Evolutionary conservation across 2,888 invertebrate genomes (phyloP), one percentile per base, ranked within the genome.

Genomic region (Perithous albicinctus): DNA sequence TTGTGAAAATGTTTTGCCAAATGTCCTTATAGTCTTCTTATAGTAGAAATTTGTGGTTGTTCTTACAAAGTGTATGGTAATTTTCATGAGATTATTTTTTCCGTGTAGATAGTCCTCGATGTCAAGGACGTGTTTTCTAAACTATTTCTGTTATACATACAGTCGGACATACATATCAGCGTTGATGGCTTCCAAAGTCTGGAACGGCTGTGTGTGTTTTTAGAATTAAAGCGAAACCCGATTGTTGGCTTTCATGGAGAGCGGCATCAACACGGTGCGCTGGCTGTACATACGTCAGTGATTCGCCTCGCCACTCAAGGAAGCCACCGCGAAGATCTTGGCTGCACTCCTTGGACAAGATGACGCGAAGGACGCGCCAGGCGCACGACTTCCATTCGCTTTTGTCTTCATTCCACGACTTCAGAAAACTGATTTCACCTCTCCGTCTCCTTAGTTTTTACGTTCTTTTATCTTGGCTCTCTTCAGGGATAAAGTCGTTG

Each of bases 271-370:
- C 46, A 29, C 46, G 12, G 32, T 5, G 29, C 66, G n/a, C 43
- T 12, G 61, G 12, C 18, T 51, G 32, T 66, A 69, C 81, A 83
- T 86, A 69, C 82, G 84, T 85, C 87, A 82, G 81, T 85, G 80
- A 89, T 89, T 87, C 78, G 88, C 76, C 78, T 83, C 85, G 86
- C 86, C 84, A 86, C 85, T 88, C 86, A 84, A 82, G 78, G 41
- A 69, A 69, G 70, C 51, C 63, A 64, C 63, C 72, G 72, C 66
- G 75, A 74, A 67, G 69, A 20, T 54, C 43, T 38, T 59, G 64
- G 79, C 26, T 41, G 61, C 5, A 70, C 74, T 46, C 61, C 63
- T 69, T 69, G 69, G 54, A 38, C 78, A 82, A 81, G 83, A 85
- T 79, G 82, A 72, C 69, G 70, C 66, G 72, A 77, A 76, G 74